A percentile compares a stretch with the other conserved stretches of the same genome.
Conservation (phyloP, 2,113 vertebrate genomes). For the Rostratula benghalensis region DNA sequence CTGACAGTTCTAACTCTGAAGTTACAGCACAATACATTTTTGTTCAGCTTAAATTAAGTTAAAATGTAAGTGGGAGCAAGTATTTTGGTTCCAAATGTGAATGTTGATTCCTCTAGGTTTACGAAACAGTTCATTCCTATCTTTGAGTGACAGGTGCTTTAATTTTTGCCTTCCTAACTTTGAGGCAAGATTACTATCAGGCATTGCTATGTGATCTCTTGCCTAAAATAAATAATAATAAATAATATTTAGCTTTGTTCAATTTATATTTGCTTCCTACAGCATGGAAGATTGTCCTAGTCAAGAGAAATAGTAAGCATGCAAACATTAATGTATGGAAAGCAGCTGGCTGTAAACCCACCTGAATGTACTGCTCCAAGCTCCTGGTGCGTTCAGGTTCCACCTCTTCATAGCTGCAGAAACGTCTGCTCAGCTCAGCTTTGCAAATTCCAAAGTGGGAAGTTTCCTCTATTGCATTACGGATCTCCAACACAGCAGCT, state of each 20-base stretch:
- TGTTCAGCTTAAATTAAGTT: neutral
- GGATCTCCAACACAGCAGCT: slow-evolving; percentile 71
- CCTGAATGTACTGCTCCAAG: slow-evolving; percentile 81
- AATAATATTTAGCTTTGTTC: neutral
- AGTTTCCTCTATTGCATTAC: slow-evolving; percentile 64
- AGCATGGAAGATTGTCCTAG: neutral
- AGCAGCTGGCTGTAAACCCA: slow-evolving; percentile 23
- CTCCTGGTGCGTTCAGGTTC: slow-evolving; percentile 63
- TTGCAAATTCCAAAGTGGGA: slow-evolving; percentile 79
- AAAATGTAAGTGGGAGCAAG: neutral
- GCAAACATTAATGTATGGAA: neutral
- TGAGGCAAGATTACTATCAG: neutral
- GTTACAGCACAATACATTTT: neutral
- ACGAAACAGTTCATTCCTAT: neutral
- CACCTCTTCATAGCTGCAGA: slow-evolving; percentile 64
- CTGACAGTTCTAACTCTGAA: neutral
- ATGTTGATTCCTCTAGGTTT: neutral
- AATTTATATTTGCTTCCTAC: neutral
- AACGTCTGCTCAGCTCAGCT: slow-evolving; percentile 66
- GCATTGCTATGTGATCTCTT: neutral
- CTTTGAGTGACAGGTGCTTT: neutral
- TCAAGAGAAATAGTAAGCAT: neutral
- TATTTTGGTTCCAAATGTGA: neutral
- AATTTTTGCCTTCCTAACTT: neutral
- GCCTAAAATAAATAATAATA: neutral